phyloP scores from a whole-genome alignment of 2,797 vertebrate species.

The Schizopygopsis malacanthus region DNA sequence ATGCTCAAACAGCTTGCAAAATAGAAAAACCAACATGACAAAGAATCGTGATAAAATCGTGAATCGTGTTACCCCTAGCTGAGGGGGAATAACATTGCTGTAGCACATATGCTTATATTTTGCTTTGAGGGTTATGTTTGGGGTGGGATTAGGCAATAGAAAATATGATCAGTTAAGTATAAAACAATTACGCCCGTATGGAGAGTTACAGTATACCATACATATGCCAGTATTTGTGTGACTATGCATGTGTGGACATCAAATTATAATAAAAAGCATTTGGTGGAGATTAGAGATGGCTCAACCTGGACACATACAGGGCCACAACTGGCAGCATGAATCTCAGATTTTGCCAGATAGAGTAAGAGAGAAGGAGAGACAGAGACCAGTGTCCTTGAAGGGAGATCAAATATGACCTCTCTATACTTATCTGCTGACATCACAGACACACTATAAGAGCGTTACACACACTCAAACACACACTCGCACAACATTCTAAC shows the following conservation, averaged over 20 bases:
- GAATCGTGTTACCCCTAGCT: too few species aligned
- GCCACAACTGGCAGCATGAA: conserved; percentile 31
- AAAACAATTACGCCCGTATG: background rate
- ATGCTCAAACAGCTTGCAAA: too few species aligned
- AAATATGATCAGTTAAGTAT: background rate
- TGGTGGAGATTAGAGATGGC: conserved; percentile 11
- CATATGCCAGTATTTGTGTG: too few species aligned
- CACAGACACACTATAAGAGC: conserved; percentile 13
- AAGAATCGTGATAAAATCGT: too few species aligned
- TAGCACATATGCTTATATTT: background rate
- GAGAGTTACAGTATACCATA: background rate
- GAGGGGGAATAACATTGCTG: too few species aligned
- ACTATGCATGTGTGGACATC: background rate
- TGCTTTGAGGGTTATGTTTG: background rate
- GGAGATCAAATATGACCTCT: conserved; percentile 72
- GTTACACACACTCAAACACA: conserved; percentile 26
- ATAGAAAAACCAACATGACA: too few species aligned
- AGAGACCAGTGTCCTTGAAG: conserved; percentile 72
- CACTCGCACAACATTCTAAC: conserved; percentile 43
- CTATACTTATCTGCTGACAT: conserved; percentile 40
- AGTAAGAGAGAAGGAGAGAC: conserved; percentile 24
- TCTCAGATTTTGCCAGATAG: conserved; percentile 33
- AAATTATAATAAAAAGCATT: background rate
- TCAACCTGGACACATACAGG: conserved; percentile 28
- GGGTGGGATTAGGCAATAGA: background rate